Evolutionary conservation across 1,140 invertebrate genomes (phyloP).

Genomic region (Tetranychus urticae): DNA sequence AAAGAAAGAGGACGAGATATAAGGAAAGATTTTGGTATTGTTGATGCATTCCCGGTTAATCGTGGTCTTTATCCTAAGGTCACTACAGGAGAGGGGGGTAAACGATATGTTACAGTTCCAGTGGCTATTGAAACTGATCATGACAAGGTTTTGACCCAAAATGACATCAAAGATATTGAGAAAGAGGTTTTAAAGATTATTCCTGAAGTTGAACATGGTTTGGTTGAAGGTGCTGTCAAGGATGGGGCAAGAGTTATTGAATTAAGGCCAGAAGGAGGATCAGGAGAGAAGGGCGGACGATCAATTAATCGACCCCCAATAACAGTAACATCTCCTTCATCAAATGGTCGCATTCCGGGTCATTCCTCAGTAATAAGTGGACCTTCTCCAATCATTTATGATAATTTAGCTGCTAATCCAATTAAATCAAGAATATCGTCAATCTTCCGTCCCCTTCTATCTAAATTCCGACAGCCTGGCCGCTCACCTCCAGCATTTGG

Average conservation of each 20-base stretch:
- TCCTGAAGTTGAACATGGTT: background rate
- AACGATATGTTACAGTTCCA: slow-evolving; percentile 5
- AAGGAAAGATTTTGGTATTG: background rate
- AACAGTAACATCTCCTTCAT: no score
- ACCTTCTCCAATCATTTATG: background rate
- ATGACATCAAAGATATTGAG: slow-evolving; percentile 5
- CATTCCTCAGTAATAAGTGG: background rate
- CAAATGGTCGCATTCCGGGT: background rate
- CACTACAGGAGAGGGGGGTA: background rate
- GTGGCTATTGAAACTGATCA: slow-evolving; percentile 7
- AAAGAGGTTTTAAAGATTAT: background rate
- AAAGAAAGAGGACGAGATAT: background rate
- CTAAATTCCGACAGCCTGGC: background rate
- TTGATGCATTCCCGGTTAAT: background rate
- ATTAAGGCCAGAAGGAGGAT: background rate
- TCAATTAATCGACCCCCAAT: background rate
- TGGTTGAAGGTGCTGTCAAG: background rate
- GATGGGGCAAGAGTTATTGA: background rate
- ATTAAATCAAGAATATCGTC: background rate
- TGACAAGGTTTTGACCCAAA: slow-evolving; percentile 2
- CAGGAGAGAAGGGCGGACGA: background rate
- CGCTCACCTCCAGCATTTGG: background rate
- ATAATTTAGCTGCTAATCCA: background rate
- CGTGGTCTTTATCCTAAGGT: background rate
- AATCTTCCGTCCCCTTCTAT: background rate